These are phyloP conservation scores for Nemotelus nigrinus DNA, from an alignment of 2,888 invertebrate genomes.

Conservation along the genomic window DNA sequence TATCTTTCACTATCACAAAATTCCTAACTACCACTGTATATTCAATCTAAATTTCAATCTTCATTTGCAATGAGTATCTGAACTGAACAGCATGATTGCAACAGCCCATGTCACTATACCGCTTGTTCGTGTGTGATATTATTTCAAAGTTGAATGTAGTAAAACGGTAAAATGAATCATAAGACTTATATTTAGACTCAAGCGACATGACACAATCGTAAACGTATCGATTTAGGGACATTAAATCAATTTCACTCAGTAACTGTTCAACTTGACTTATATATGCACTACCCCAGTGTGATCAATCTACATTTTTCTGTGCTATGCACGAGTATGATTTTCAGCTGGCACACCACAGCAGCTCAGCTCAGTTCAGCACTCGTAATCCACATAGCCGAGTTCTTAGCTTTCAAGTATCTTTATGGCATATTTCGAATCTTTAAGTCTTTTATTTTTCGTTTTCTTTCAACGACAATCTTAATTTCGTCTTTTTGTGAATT, in stretches of 20 bases:
- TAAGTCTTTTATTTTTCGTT: slow-evolving; percentile 3
- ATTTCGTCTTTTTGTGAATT: neutral
- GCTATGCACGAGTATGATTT: too few species aligned
- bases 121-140: slow-evolving; percentile 21
- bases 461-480: neutral
- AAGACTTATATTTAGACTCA: slow-evolving; percentile 41
- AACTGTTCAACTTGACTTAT: neutral
- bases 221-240: slow-evolving; percentile 34
- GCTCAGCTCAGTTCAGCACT: too few species aligned
- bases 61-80: neutral
- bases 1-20: too few species aligned
- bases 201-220: slow-evolving; percentile 42
- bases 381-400: too few species aligned
- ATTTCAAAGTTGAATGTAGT: slow-evolving; percentile 30
- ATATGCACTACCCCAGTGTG: neutral
- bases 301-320: too few species aligned
- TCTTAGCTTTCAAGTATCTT: too few species aligned
- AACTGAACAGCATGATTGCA: slow-evolving; percentile 34
- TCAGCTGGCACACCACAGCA: too few species aligned
- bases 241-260: slow-evolving; percentile 38
- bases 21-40: neutral
- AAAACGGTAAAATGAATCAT: slow-evolving; percentile 42
- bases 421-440: too few species aligned
- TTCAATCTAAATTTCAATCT: neutral
- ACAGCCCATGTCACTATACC: slow-evolving; percentile 19